phyloP scores from a whole-genome alignment of 1,140 invertebrate species.

The Protaetia brevitarsis region DNA sequence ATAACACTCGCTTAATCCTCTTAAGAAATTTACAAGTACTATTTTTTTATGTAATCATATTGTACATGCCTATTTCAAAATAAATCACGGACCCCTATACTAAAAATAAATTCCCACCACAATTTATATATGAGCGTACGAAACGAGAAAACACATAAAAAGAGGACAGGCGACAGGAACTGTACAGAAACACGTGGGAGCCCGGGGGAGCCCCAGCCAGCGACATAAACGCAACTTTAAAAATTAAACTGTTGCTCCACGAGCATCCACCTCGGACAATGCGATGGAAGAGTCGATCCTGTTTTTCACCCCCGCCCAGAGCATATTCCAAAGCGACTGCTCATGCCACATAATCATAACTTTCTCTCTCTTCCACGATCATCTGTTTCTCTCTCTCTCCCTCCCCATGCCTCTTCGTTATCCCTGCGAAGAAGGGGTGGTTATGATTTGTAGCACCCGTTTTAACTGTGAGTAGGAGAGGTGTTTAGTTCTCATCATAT shows the following conservation, averaged over 20 bases:
- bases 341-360: no score
- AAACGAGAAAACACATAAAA: neutral
- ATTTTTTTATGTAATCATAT: no score
- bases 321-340: neutral
- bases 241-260: constrained; percentile 6
- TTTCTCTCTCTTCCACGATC: neutral
- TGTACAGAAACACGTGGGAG: neutral
- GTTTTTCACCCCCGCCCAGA: no score
- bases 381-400: neutral
- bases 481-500: constrained; percentile 8
- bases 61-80: no score
- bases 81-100: no score
- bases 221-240: constrained; percentile 12
- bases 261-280: neutral
- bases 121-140: no score
- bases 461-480: constrained; percentile 1
- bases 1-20: no score
- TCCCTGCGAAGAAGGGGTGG: neutral
- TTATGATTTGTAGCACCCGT: constrained; percentile 8
- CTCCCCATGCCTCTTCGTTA: neutral
- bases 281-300: neutral
- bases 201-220: no score
- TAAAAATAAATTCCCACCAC: no score
- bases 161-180: neutral
- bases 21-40: no score